A percentile compares a stretch with the other conserved stretches of the same genome.
Conservation (phyloP, 2,113 vertebrate species). For the Dissostichus mawsoni region DNA sequence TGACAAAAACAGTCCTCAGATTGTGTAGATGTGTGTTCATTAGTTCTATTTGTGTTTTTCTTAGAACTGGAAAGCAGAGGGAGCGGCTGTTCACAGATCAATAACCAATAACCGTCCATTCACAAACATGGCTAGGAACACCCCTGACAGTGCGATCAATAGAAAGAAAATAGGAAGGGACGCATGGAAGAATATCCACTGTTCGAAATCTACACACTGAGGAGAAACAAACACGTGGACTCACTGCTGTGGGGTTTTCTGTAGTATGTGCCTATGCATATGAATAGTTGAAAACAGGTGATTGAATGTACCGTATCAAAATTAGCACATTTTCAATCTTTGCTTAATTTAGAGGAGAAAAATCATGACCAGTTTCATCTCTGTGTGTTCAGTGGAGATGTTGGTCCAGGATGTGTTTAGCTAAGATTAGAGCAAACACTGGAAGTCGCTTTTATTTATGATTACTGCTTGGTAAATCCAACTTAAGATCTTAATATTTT, state of each 20-base stretch:
- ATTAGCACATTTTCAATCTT: not conserved
- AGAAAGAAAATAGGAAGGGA: slow-evolving; percentile 19
- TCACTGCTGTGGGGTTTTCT: not conserved
- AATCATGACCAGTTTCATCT: not conserved
- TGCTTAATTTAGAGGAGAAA: not conserved
- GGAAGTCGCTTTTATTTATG: not conserved
- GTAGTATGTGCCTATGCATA: not conserved
- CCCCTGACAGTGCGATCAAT: slow-evolving; percentile 24
- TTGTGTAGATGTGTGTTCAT: not conserved
- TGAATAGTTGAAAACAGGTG: not conserved
- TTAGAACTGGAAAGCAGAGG: slow-evolving; percentile 1
- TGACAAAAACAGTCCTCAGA: not conserved
- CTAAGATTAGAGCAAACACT: not conserved
- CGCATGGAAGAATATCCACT: not conserved
- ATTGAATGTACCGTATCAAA: not conserved
- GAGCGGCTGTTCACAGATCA: slow-evolving; percentile 24
- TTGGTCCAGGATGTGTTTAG: not conserved
- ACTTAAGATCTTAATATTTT: too few species aligned
- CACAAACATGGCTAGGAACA: slow-evolving; percentile 17
- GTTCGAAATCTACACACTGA: slow-evolving; percentile 6
- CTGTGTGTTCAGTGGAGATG: too few species aligned
- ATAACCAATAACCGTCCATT: slow-evolving; percentile 47
- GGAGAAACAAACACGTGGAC: not conserved
- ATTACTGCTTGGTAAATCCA: not conserved
- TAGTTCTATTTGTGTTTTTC: slow-evolving; percentile 5